Conservation (phyloP, 2,888 invertebrate species). For the Liopterus haemorrhoidalis region DNA sequence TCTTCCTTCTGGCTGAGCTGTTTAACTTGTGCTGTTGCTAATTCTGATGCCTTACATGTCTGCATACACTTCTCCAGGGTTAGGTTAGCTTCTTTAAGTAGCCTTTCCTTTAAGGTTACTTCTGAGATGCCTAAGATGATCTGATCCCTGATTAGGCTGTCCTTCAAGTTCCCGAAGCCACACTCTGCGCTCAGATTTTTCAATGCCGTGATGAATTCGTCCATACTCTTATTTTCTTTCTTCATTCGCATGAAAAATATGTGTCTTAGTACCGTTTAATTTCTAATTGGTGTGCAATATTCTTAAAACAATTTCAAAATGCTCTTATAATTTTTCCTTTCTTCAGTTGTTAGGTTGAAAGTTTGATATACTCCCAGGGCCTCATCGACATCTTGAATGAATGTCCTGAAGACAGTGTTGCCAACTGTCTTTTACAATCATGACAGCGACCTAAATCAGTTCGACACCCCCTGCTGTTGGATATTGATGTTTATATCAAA, state of each 20-base stretch:
- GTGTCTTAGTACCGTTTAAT: background rate
- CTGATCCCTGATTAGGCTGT: constrained; percentile 1
- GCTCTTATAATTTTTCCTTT: background rate
- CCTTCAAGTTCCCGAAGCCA: background rate
- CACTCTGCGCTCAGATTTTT: background rate
- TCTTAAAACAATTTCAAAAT: background rate
- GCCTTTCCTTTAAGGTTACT: background rate
- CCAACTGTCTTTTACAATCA: too few species aligned
- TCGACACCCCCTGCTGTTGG: too few species aligned
- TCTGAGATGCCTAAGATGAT: background rate
- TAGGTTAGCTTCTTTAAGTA: background rate
- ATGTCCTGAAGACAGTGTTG: too few species aligned
- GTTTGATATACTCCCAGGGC: background rate
- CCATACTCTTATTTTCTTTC: background rate
- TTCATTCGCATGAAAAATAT: background rate
- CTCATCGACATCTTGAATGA: too few species aligned
- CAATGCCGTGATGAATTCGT: background rate
- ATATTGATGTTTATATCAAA: too few species aligned
- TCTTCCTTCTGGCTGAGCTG: background rate
- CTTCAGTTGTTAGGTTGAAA: background rate
- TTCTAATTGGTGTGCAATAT: background rate
- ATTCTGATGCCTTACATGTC: constrained; percentile 1
- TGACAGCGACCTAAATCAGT: too few species aligned
- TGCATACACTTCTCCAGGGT: background rate
- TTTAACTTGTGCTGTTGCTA: background rate